These are phyloP conservation scores for Atractosteus spatula DNA, from an alignment of 2,113 vertebrate species.

Conservation along the genomic window DNA sequence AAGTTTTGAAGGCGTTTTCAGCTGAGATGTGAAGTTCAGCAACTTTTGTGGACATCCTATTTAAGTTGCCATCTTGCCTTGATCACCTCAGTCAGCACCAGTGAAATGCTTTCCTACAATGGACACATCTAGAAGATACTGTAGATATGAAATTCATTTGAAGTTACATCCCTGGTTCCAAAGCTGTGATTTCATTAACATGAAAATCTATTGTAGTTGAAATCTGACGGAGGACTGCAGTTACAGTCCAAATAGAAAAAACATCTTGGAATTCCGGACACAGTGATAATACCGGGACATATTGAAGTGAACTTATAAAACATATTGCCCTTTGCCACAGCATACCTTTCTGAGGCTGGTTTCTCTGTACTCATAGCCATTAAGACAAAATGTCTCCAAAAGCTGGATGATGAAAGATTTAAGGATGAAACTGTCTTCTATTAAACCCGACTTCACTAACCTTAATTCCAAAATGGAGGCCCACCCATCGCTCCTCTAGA, in stretches of 20 bases:
- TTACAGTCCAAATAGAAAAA: conserved; percentile 11
- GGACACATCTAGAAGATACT: conserved; percentile 3
- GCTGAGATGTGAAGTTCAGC: conserved; percentile 11
- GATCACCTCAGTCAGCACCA: conserved; percentile 19
- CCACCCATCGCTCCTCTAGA: no score
- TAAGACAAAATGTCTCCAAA: conserved; percentile 22
- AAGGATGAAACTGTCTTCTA: not conserved
- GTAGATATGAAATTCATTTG: conserved; percentile 24
- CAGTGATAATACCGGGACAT: conserved; percentile 4
- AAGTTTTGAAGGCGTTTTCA: conserved; percentile 52
- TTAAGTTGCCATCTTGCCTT: conserved; percentile 36
- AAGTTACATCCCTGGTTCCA: conserved; percentile 12
- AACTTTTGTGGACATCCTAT: conserved; percentile 46
- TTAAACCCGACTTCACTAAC: no score
- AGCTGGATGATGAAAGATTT: conserved; percentile 11
- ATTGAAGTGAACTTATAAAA: conserved; percentile 5
- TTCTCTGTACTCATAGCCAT: conserved; percentile 21
- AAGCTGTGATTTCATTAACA: conserved; percentile 16
- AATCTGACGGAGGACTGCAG: conserved; percentile 11
- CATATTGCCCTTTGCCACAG: conserved; percentile 22
- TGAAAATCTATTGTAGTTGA: conserved; percentile 14
- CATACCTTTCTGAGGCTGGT: conserved; percentile 19
- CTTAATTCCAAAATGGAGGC: no score
- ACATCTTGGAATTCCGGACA: conserved; percentile 17
- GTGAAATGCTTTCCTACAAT: conserved; percentile 14